A percentile compares a stretch with the other conserved stretches of the same genome.
Evolutionary conservation across 37 sponge, comb jelly and placozoan species (phyloP).

Genomic region (Theonella swinhoei): DNA sequence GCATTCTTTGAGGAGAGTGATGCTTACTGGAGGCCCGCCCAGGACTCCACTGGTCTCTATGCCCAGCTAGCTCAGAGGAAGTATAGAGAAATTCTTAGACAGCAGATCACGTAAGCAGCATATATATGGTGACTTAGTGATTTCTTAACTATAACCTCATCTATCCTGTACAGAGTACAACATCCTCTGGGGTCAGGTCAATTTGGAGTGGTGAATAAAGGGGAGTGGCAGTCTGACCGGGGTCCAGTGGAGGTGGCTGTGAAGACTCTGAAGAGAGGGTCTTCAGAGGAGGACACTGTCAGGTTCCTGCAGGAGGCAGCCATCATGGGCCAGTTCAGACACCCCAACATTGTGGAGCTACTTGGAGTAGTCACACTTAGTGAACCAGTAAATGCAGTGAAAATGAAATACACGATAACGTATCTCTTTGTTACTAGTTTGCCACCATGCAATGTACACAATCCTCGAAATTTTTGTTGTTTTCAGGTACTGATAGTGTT

Average conservation of each 20-base stretch:
- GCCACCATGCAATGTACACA: not conserved
- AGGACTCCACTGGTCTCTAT: conserved; percentile 24
- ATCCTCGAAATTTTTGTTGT: not conserved
- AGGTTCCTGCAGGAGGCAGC: conserved; percentile 63
- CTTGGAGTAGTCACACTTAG: conserved; percentile 54
- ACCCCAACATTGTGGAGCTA: conserved; percentile 48
- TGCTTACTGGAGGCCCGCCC: conserved; percentile 42
- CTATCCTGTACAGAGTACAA: not conserved
- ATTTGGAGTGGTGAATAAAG: conserved; percentile 48
- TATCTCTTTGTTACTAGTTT: too few relatives aligned
- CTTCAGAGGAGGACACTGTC: conserved; percentile 37
- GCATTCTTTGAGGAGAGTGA: conserved; percentile 42
- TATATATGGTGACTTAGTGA: too few relatives aligned
- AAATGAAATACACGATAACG: too few relatives aligned
- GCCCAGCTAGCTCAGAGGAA: conserved; percentile 42
- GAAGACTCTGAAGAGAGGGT: conserved; percentile 21
- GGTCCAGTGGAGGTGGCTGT: conserved; percentile 39
- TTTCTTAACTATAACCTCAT: too few relatives aligned
- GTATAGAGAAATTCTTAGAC: conserved; percentile 38
- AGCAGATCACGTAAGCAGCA: conserved; percentile 36
- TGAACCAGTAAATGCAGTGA: conserved; percentile 39
- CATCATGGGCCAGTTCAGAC: conserved; percentile 54
- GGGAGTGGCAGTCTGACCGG: conserved; percentile 4
- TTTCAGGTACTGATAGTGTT: conserved; percentile 53
- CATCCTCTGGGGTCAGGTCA: conserved; percentile 38